These are phyloP conservation scores for Lacanobia oleracea DNA, from an alignment of 2,888 invertebrate species.

Conservation along the genomic window DNA sequence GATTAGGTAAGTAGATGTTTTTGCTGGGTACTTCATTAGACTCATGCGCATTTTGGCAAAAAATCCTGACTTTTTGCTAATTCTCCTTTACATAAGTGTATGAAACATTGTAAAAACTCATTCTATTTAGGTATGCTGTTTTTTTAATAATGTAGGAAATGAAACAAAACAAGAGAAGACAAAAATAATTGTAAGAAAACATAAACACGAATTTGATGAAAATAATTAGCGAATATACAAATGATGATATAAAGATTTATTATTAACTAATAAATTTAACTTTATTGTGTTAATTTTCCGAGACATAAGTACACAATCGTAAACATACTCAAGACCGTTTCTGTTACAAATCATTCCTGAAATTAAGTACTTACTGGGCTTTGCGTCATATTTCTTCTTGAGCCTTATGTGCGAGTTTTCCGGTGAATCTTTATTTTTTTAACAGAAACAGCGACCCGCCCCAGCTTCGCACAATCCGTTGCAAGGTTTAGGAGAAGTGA, in stretches of 20 bases:
- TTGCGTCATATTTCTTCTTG: slow-evolving; percentile 1
- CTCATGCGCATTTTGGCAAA: not conserved
- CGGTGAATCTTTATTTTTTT: too few species aligned
- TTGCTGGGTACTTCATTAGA: not conserved
- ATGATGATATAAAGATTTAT: too few species aligned
- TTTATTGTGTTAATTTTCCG: too few species aligned
- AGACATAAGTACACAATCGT: not conserved
- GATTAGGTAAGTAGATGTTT: not conserved
- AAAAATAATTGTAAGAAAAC: too few species aligned
- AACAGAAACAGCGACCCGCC: too few species aligned
- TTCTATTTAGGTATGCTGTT: not conserved
- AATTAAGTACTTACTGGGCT: not conserved
- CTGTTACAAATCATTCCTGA: slow-evolving; percentile 13
- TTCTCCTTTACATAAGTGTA: not conserved
- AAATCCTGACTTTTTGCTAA: slow-evolving; percentile 2
- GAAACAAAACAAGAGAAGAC: too few species aligned
- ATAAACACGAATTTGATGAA: too few species aligned
- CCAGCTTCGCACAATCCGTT: too few species aligned
- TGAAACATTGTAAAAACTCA: not conserved
- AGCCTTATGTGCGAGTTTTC: too few species aligned
- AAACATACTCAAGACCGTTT: slow-evolving; percentile 6
- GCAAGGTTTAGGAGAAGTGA: too few species aligned
- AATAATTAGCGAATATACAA: too few species aligned
- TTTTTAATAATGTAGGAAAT: not conserved
- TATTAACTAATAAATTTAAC: too few species aligned